Conservation (phyloP, 2,888 invertebrate genomes). For the Brenthis daphne region DNA sequence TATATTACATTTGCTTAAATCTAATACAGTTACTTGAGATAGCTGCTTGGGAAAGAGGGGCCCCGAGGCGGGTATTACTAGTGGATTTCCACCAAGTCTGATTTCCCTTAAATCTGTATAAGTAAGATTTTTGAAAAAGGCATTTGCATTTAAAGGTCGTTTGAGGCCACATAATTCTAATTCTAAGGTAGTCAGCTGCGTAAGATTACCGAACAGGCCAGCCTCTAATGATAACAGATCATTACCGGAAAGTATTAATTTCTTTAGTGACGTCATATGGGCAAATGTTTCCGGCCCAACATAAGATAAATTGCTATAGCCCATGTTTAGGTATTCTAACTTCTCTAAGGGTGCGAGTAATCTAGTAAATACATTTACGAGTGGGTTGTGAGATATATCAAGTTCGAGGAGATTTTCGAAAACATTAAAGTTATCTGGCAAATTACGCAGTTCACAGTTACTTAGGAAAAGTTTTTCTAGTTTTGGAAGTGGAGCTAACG, state of each 20-base stretch:
- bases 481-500: conserved; percentile 84
- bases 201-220: conserved; percentile 86
- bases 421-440: conserved; percentile 86
- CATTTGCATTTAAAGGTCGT: conserved; percentile 83
- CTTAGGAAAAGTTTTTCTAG: conserved; percentile 85
- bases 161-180: conserved; percentile 86
- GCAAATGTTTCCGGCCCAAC: conserved; percentile 85
- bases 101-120: conserved; percentile 85
- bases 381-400: conserved; percentile 87
- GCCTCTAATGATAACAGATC: conserved; percentile 85
- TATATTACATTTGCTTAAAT: conserved; percentile 85
- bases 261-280: conserved; percentile 86
- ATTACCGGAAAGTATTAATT: conserved; percentile 86
- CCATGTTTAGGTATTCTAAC: conserved; percentile 87
- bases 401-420: conserved; percentile 85
- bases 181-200: conserved; percentile 85
- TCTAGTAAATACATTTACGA: conserved; percentile 85
- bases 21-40: conserved; percentile 83
- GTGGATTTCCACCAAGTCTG: conserved; percentile 86
- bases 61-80: conserved; percentile 82
- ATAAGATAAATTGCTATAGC: conserved; percentile 85
- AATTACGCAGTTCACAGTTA: conserved; percentile 84
- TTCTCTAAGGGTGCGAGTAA: conserved; percentile 85
- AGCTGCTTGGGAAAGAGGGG: conserved; percentile 85
- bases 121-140: conserved; percentile 85